Conservation (phyloP, 2,797 vertebrate genomes). For the Clarias pachynema region DNA sequence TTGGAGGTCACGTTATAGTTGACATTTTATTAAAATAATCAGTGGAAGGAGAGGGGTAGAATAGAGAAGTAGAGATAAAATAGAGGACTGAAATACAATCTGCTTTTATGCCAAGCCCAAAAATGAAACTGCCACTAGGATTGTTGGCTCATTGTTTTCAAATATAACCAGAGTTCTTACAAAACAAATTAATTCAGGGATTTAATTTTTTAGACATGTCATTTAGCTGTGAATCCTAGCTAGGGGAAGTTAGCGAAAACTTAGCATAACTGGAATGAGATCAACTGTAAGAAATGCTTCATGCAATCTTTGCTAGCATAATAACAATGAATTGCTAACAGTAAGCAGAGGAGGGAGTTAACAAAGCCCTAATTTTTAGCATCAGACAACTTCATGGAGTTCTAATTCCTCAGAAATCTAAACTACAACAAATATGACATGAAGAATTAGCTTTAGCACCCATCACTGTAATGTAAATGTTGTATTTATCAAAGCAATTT, state of each 20-base stretch:
- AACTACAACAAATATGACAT: not conserved
- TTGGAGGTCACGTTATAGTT: conserved; percentile 9
- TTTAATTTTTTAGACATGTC: no score
- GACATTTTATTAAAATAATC: conserved; percentile 8
- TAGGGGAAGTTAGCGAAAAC: not conserved
- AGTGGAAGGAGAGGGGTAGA: not conserved
- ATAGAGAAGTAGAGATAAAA: conserved; percentile 25
- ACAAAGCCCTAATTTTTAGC: not conserved
- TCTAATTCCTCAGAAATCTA: not conserved
- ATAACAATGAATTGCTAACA: not conserved
- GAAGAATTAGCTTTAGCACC: not conserved
- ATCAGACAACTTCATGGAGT: not conserved
- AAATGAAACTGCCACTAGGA: not conserved
- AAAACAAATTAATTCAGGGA: not conserved
- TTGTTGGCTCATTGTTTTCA: not conserved
- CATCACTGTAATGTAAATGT: not conserved
- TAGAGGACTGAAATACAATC: not conserved
- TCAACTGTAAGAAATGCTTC: not conserved
- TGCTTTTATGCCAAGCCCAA: not conserved
- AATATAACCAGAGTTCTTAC: not conserved
- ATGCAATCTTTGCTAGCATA: not conserved
- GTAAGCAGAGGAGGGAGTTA: not conserved
- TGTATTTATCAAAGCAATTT: not conserved
- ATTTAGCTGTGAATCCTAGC: not conserved
- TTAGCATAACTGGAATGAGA: not conserved